Base-by-base conservation (phyloP, 2,888 invertebrate species). In the Choreutis nemorana region DNA sequence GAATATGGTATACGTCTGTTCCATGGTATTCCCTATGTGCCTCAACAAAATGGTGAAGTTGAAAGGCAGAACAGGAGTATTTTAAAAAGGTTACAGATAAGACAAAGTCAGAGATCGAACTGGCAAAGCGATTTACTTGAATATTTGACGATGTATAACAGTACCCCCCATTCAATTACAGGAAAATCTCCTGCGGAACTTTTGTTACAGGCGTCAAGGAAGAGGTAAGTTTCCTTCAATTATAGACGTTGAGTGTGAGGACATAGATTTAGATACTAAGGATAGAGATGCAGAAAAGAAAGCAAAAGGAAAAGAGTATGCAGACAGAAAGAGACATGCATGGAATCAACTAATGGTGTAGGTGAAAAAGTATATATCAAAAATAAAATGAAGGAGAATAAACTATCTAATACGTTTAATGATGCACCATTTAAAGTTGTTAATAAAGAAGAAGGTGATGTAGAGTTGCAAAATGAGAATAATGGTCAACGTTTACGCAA, bases 121-220 rank as follows among this genome's bases (percentile, higher is more conserved):
- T 9, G n/a, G 6, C 2, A 23, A 23, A 11, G 11, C 2, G 3
- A 10, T 4, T 4, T 23, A 2, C 11, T 3, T 2, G 10, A 23
- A 2, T 26, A 26, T 12, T 5, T 26, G 2, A 26, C 14, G 15
- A 26, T 26, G 26, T 26, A 39, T 23, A 34, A 36, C 22, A 36
- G 33, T 26, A 39, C 36, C 10, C 32, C 38, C 2, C 35, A 36
- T 26, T 25, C 21, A 10, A 21, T 26, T 2, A 35, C 35, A 15
- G 38, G 38, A 20, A 40, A 39, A 35, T 23, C 38, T 2, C 42
- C 41, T 2, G 18, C 37, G 1, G 44, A 44, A 26, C 11, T 23
- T 4, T 44, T 38, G 18, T 40, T 32, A 25, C 13, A 11, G 23
- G 9, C 12, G 40, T 3, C 27, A 32, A 24, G 28, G 30, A 24